Evolutionary conservation across 2,888 invertebrate species (phyloP).

Genomic region (Noctua comes): DNA sequence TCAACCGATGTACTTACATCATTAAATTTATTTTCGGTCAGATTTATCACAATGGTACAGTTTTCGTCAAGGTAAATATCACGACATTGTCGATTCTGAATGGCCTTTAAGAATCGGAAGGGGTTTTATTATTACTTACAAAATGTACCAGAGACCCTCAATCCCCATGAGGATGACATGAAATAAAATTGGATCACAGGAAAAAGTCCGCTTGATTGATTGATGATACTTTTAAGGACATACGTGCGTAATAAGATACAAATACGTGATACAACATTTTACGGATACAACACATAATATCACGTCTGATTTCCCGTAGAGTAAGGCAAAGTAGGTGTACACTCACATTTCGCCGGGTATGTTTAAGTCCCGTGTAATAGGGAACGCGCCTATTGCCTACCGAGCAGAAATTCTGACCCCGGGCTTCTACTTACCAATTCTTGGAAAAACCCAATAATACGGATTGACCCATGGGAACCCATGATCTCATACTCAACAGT

Average conservation of each 20-base stretch:
- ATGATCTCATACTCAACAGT: background rate
- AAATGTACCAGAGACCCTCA: background rate
- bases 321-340: background rate
- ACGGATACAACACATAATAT: background rate
- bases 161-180: background rate
- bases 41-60: background rate
- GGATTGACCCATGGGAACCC: background rate
- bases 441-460: background rate
- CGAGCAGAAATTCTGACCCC: background rate
- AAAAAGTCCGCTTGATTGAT: slow-evolving; percentile 6
- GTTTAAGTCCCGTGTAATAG: background rate
- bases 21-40: too few relatives aligned
- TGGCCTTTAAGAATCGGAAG: background rate
- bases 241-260: background rate
- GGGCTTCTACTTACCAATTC: background rate
- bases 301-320: background rate
- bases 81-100: background rate
- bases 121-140: background rate
- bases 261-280: background rate
- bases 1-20: background rate
- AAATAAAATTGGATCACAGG: slow-evolving; percentile 1
- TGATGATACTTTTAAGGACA: slow-evolving; percentile 3
- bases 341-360: background rate
- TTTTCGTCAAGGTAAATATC: background rate
- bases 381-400: background rate